Conservation (phyloP, 1,140 invertebrate genomes). For the Elysia chlorotica region DNA sequence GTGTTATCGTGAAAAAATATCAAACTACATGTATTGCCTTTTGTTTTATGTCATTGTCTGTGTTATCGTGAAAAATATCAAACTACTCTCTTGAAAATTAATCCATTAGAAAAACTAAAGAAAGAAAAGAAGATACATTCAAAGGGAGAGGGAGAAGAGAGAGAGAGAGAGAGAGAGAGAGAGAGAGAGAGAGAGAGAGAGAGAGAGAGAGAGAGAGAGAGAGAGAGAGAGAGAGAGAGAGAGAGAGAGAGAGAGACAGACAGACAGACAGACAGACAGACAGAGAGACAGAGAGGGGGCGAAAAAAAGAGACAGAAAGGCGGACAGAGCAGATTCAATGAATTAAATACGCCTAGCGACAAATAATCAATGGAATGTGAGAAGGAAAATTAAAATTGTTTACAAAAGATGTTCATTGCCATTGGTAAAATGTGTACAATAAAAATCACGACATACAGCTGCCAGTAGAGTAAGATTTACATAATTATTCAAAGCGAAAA, state of each 20-base stretch:
- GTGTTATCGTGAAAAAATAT: too few species aligned
- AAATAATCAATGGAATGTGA: not conserved
- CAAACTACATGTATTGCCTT: too few species aligned
- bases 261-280: not conserved
- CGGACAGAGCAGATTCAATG: not conserved
- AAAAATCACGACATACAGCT: not conserved
- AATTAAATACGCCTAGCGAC: not conserved
- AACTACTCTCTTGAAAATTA: too few species aligned
- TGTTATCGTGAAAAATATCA: too few species aligned
- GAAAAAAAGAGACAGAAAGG: not conserved
- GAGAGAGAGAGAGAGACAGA: constrained; percentile 17
- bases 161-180: too few species aligned
- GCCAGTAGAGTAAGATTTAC: not conserved
- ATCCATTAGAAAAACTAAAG: too few species aligned
- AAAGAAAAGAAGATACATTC: not conserved
- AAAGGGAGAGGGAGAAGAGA: not conserved
- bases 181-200: not conserved
- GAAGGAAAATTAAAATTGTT: not conserved
- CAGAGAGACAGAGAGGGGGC: constrained; percentile 12
- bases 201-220: not conserved
- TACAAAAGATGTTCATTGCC: not conserved
- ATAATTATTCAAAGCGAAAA: too few species aligned
- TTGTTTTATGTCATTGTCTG: too few species aligned
- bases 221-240: constrained; percentile 13
- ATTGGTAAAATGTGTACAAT: not conserved